phyloP scores from a whole-genome alignment of 2,113 vertebrate species.

The Mesoclemmys tuberculata region DNA sequence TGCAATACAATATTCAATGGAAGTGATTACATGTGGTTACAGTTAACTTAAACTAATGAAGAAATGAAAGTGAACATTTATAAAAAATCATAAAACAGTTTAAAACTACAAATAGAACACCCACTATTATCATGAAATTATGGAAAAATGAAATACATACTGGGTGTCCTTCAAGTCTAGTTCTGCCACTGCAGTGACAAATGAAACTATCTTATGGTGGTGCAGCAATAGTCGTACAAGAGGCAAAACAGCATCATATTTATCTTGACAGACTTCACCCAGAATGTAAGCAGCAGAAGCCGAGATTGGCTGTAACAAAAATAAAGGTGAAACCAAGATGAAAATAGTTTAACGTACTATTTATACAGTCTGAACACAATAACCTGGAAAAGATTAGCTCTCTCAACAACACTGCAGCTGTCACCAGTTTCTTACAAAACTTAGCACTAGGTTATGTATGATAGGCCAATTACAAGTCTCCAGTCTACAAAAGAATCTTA shows the following conservation, averaged over 20 bases:
- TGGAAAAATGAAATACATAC: conserved; percentile 80
- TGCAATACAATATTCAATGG: neutral
- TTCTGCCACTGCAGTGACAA: conserved; percentile 90
- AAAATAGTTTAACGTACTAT: neutral
- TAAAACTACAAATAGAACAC: neutral
- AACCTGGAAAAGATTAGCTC: neutral
- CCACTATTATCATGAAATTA: neutral
- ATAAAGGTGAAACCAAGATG: neutral
- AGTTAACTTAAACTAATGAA: neutral
- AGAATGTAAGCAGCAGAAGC: conserved; percentile 95
- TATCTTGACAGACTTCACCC: conserved; percentile 94
- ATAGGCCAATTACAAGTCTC: neutral
- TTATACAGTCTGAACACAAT: neutral
- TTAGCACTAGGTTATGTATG: neutral
- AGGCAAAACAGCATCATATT: conserved; percentile 92
- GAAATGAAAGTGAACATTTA: neutral
- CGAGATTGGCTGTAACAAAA: conserved; percentile 88
- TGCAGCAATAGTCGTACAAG: conserved; percentile 93
- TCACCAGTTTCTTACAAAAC: neutral
- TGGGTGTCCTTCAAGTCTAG: conserved; percentile 95
- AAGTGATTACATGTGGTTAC: neutral
- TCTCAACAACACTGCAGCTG: neutral
- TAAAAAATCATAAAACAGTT: neutral
- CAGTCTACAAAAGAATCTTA: neutral
- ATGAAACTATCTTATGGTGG: conserved; percentile 93